Conservation (phyloP, 2,888 invertebrate species). For the Eristalis arbustorum region DNA sequence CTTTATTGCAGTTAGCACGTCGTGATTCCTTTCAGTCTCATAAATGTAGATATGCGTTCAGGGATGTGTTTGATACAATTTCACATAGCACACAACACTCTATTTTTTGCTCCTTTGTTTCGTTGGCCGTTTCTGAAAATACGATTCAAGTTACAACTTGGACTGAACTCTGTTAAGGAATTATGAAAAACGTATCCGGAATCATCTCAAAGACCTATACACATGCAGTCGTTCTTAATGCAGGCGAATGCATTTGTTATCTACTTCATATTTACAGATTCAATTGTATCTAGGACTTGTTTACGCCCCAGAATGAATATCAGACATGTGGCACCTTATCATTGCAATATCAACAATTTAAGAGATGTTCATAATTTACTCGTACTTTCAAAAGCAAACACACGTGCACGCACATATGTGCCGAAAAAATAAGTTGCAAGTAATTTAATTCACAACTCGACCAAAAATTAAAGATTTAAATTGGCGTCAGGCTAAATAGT, state of each 20-base stretch:
- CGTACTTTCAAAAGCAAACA: neutral
- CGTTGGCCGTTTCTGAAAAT: conserved; percentile 26
- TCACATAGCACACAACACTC: neutral
- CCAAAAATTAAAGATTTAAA: neutral
- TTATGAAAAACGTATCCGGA: neutral
- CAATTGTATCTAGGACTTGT: conserved; percentile 10
- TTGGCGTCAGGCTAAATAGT: neutral
- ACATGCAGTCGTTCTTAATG: neutral
- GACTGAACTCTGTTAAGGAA: neutral
- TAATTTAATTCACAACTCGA: neutral
- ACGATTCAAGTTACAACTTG: conserved; percentile 2
- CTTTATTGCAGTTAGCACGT: neutral
- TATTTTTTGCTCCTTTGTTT: conserved; percentile 1
- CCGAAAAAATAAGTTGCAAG: neutral
- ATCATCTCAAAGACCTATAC: neutral
- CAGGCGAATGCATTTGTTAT: conserved; percentile 3
- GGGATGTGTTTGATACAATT: neutral
- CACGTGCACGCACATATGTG: neutral
- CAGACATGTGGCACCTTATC: conserved; percentile 13
- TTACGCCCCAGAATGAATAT: conserved; percentile 7
- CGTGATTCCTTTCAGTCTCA: neutral
- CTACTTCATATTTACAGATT: neutral
- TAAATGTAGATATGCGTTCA: neutral
- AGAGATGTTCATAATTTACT: neutral
- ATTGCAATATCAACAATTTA: neutral